Base-by-base conservation (phyloP, 2,797 vertebrate species). In the Esox lucius region DNA sequence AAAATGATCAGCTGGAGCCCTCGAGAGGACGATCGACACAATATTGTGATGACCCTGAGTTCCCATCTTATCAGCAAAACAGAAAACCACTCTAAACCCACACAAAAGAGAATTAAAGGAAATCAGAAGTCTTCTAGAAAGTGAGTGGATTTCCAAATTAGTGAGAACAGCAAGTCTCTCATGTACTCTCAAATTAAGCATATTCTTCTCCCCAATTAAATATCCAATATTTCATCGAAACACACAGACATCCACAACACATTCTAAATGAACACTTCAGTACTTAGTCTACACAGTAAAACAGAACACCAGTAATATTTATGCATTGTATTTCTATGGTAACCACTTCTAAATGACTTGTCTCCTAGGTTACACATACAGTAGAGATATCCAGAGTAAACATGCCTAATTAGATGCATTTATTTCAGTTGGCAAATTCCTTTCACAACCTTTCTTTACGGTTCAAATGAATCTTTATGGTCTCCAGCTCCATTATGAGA, bases 371-470 rank as follows among this genome's bases (percentile, higher is more conserved):
- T 69, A 28, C 68, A 69, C 1, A 69, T 33, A n/a, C 42, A 70
- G 13, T 16, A 70, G 46, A 51, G 17, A 70, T 51, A 19, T 26
- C 7, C 24, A 70, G 26, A 70, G 26, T 51, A 51, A 26, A 51
- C 48, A 70, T 33, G 68, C 26, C 24, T 53, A 53, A 51, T 70
- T 26, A 53, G 68, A 48, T 53, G 68, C 7, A 31, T 70, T 53
- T 70, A 70, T 70, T 70, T 26, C 56, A 22, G n/a, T 59, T 22
- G 9, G 8, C 7, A 59, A 8, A 31, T 70, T 4, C 19, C 2
- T n/a, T 26, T 65, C 16, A 19, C 31, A n/a, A 39, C 39, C 1
- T 73, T 51, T 51, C 70, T 35, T 48, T 35, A 71, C 12, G 31
- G 19, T n/a, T 59, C 26, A 51, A 69, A 48, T 46, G 26, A 70